Base-by-base conservation (phyloP, 2,888 invertebrate genomes). In the Erebia epiphron region DNA sequence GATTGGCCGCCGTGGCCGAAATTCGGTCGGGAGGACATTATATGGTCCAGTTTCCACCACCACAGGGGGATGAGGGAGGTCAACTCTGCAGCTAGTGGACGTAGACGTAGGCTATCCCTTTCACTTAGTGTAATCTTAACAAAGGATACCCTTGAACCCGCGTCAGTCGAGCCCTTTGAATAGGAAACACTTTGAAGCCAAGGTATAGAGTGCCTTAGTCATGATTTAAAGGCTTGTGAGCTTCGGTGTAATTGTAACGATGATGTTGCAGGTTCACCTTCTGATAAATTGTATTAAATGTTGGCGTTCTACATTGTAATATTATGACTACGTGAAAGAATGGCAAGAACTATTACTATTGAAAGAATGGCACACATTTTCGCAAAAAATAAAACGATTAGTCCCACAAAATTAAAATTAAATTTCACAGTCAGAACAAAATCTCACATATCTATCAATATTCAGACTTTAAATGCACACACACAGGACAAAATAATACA, bases 61-160 rank as follows among this genome's bases (percentile, higher is more conserved):
- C 7, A 49, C 11, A 13, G 11, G 14, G 9, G 46, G 60, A 11
- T 18, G 52, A 46, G 60, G 49, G 54, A 65, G 67, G 54, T 56
- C 70, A 63, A 50, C 46, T 41, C 26, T 16, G 46, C 43, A 41
- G 60, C 56, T 60, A 68, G 67, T 64, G 46, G 54, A n/a, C n/a
- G 54, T 65, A 64, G 67, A 58, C 41, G 46, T 11, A 64, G 60
- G 49, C 72, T 82, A 83, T 83, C 81, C 79, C 79, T 77, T 78
- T 87, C 84, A 82, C 82, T 82, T 84, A 84, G 84, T 83, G 86
- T 85, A 86, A 83, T 85, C 80, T 75, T 76, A 79, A 86, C 84
- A 86, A 87, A 84, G 81, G 82, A 81, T 82, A 83, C 83, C 80
- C 79, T 81, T 69, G 67, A 73, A 70, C 70, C 73, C 67, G 68